These are phyloP conservation scores for Drosophila hamatofila DNA, from an alignment of 2,888 invertebrate genomes.

Conservation along the genomic window DNA sequence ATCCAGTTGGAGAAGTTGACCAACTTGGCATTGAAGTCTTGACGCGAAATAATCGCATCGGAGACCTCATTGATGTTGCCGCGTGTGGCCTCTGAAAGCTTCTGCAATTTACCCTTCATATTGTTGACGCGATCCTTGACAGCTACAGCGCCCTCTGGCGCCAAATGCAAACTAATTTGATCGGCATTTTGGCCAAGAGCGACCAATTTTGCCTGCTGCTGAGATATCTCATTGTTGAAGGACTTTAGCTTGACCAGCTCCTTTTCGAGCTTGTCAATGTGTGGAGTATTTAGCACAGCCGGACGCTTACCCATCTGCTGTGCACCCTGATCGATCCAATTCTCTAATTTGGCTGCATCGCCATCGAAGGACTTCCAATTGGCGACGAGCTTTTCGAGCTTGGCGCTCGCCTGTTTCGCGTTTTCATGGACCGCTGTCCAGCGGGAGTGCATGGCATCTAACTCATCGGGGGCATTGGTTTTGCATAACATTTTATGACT, in stretches of 20 bases:
- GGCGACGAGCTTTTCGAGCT: slow-evolving; percentile 91
- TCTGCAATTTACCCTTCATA: slow-evolving; percentile 90
- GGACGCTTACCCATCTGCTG: slow-evolving; percentile 87
- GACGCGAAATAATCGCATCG: slow-evolving; percentile 92
- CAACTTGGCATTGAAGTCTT: slow-evolving; percentile 93
- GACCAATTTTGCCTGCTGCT: slow-evolving; percentile 93
- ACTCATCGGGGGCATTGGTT: slow-evolving; percentile 92
- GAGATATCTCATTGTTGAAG: slow-evolving; percentile 93
- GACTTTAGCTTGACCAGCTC: slow-evolving; percentile 92
- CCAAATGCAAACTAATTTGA: slow-evolving; percentile 90
- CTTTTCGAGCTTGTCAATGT: slow-evolving; percentile 91
- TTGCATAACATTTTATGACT: slow-evolving; percentile 91
- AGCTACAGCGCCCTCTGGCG: slow-evolving; percentile 90
- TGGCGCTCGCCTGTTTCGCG: slow-evolving; percentile 91
- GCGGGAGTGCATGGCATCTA: slow-evolving; percentile 92
- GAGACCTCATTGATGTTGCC: slow-evolving; percentile 92
- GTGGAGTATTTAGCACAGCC: slow-evolving; percentile 89
- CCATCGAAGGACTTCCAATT: slow-evolving; percentile 94
- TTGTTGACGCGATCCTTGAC: slow-evolving; percentile 90
- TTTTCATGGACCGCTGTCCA: slow-evolving; percentile 94
- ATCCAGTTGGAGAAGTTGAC: slow-evolving; percentile 93
- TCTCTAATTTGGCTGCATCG: slow-evolving; percentile 91
- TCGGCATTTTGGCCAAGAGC: slow-evolving; percentile 92
- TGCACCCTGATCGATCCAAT: slow-evolving; percentile 91
- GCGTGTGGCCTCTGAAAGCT: slow-evolving; percentile 91